Evolutionary conservation across 2,888 invertebrate species (phyloP), one percentile per base, ranked within the genome.

Genomic region (Drosophila bunnanda): DNA sequence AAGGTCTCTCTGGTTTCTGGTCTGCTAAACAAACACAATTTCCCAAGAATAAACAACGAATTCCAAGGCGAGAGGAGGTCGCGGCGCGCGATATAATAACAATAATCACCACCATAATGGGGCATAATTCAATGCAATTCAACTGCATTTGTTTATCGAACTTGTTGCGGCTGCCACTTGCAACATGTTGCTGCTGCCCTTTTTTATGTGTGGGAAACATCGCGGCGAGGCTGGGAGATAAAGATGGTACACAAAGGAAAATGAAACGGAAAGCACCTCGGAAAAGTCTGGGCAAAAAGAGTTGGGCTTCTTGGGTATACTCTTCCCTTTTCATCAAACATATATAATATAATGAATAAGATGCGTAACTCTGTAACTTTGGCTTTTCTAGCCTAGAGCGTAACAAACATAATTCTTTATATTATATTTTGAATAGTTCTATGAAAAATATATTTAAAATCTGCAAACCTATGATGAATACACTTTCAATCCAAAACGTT

Each of bases 101-200:
- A 77, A 70, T 70, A 79, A 62, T 75, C 83, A 87, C 75, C 77
- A 74, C 82, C 65, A 85, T 88, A 85, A 85, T 88, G 78, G 82
- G 78, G 65, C 66, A 71, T 87, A 85, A 85, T 89, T 68, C 85
- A 85, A 82, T 82, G 75, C 74, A 87, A 89, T 84, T 79, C 78
- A 64, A 73, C 71, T 74, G 86, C 80, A 86, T 86, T 84, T 89
- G 89, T 84, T 84, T 89, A 88, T 79, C 71, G 67, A 66, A 60
- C 61, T 64, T 60, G 77, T 30, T 56, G 34, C 39, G 32, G 50
- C 57, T 41, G 50, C 54, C 50, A 59, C 25, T 43, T 46, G 61
- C 66, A 71, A 66, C 61, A 76, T 67, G 76, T 57, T 56, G 67
- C 22, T 12, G 38, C 30, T 50, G 30, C 38, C 28, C 50, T 20